Evolutionary conservation across 2,797 vertebrate genomes (phyloP).

Genomic region (Myripristis jacobus): DNA sequence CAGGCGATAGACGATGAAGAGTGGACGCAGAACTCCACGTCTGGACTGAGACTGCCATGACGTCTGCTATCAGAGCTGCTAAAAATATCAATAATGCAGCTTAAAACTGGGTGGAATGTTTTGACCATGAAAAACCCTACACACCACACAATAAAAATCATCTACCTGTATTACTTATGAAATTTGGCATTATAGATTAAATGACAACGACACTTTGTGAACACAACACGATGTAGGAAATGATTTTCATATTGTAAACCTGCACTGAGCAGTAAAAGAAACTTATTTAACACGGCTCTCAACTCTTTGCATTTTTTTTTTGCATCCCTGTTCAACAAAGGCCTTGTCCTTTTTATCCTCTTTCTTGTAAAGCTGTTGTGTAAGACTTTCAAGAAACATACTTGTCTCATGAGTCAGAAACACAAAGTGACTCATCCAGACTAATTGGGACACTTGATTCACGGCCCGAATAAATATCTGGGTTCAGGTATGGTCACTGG

Average conservation of each 20-base stretch:
- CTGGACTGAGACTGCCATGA: constrained; percentile 82
- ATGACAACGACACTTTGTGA: neutral
- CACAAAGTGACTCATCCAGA: too few relatives aligned
- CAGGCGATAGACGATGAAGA: constrained; percentile 51
- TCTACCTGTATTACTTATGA: too few relatives aligned
- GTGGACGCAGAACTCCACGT: too few relatives aligned
- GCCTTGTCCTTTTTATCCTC: constrained; percentile 19
- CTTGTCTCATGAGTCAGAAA: too few relatives aligned
- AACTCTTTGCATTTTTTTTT: neutral
- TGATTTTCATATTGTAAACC: constrained; percentile 16
- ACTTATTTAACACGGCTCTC: constrained; percentile 36
- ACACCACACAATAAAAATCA: neutral
- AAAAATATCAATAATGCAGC: constrained; percentile 47
- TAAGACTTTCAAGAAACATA: too few relatives aligned
- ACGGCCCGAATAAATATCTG: too few relatives aligned
- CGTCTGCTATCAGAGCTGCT: constrained; percentile 77
- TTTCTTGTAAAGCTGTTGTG: too few relatives aligned
- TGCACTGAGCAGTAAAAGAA: constrained; percentile 51
- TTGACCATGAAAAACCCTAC: neutral
- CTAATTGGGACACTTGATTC: too few relatives aligned
- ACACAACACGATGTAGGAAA: constrained; percentile 65
- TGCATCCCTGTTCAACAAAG: neutral
- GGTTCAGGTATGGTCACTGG: too few relatives aligned
- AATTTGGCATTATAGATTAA: too few relatives aligned
- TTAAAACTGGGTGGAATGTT: neutral